A percentile compares a stretch with the other conserved stretches of the same genome.
phyloP scores from a whole-genome alignment of 1,140 invertebrate species.

The Phymastichus coffea region DNA sequence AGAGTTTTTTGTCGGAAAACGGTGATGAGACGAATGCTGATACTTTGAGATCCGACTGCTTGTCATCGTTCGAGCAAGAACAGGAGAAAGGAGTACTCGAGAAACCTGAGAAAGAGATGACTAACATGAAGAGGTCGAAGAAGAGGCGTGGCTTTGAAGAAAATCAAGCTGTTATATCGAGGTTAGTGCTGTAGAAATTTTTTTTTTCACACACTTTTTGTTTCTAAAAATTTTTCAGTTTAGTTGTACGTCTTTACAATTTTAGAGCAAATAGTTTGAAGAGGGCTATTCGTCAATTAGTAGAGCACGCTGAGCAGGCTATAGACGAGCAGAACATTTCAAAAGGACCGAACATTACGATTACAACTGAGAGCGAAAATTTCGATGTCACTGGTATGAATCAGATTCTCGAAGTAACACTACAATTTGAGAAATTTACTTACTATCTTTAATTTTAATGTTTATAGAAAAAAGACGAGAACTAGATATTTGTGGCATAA shows the following conservation, averaged over 20 bases:
- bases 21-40: slow-evolving; percentile 34
- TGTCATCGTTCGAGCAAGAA: slow-evolving; percentile 43
- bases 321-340: slow-evolving; percentile 60
- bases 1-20: slow-evolving; percentile 41
- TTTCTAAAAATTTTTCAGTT: not conserved
- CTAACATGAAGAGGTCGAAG: slow-evolving; percentile 47
- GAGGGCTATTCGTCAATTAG: slow-evolving; percentile 78
- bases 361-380: slow-evolving; percentile 32
- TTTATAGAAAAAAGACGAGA: slow-evolving; percentile 32
- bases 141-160: slow-evolving; percentile 37
- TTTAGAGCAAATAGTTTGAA: slow-evolving; percentile 79
- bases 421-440: no score
- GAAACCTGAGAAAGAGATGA: slow-evolving; percentile 64
- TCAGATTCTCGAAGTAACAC: no score
- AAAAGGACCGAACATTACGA: slow-evolving; percentile 41
- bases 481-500: slow-evolving; percentile 38
- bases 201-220: slow-evolving; percentile 1
- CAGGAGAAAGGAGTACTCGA: slow-evolving; percentile 63
- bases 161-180: slow-evolving; percentile 44
- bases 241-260: not conserved
- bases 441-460: no score
- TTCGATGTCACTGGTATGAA: not conserved
- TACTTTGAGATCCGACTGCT: slow-evolving; percentile 34
- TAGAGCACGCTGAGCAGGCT: slow-evolving; percentile 76
- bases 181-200: slow-evolving; percentile 33